phyloP scores from a whole-genome alignment of 2,888 invertebrate species.

The Heteromurus nitidus region DNA sequence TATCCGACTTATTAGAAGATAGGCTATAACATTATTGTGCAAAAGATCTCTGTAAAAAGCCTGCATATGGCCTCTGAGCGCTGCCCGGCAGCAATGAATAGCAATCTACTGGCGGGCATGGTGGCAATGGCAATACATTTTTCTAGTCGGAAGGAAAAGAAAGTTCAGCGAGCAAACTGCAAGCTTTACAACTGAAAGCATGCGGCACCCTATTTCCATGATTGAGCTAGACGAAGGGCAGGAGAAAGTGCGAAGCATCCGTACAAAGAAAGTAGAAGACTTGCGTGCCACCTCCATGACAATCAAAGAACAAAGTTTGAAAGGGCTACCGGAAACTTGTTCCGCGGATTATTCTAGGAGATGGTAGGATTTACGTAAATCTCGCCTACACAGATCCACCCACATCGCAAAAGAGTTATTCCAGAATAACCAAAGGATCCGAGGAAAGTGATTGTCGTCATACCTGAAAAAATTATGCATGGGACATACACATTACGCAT shows the following conservation, averaged over 20 bases:
- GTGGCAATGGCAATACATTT: not conserved
- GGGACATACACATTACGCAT: too few species aligned
- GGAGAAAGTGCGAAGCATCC: conserved; percentile 3
- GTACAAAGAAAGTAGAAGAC: conserved; percentile 30
- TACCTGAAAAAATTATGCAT: too few species aligned
- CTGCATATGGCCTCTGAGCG: not conserved
- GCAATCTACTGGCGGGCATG: not conserved
- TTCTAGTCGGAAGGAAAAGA: not conserved
- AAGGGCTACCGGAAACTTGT: not conserved
- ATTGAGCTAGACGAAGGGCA: too few species aligned
- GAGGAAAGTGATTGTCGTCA: too few species aligned
- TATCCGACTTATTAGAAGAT: too few species aligned
- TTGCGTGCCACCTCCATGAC: conserved; percentile 38
- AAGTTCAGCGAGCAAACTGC: not conserved
- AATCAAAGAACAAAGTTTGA: not conserved
- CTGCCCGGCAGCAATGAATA: not conserved
- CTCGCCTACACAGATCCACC: too few species aligned
- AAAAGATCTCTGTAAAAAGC: not conserved
- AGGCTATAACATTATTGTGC: too few species aligned
- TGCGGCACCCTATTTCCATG: too few species aligned
- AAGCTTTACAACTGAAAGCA: not conserved
- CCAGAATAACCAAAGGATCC: too few species aligned
- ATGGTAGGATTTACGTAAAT: too few species aligned
- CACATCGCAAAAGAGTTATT: too few species aligned
- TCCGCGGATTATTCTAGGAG: not conserved